Percentiles rank a stretch among this genome's conserved stretches.
Evolutionary conservation across 2,888 invertebrate genomes (phyloP).

Genomic region (Callosobruchus maculatus): DNA sequence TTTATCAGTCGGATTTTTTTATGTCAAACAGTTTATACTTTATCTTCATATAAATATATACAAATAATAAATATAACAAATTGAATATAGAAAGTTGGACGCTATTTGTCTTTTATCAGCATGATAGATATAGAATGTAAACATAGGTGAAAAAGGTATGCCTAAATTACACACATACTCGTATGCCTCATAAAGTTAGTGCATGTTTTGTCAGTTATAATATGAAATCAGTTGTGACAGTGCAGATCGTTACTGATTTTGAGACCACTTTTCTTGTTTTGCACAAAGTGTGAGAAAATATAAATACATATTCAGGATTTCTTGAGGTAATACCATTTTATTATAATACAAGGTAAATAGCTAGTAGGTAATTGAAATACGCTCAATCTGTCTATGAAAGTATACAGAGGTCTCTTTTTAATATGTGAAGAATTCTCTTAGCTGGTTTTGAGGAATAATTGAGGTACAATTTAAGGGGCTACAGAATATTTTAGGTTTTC

Average conservation of each 20-base stretch:
- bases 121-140: neutral
- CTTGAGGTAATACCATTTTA: no score
- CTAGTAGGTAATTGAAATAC: neutral
- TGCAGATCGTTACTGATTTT: neutral
- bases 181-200: neutral
- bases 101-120: neutral
- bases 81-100: neutral
- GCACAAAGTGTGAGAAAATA: neutral
- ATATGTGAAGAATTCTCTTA: no score
- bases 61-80: neutral
- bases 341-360: neutral
- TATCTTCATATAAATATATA: no score
- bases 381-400: no score
- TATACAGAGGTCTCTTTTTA: no score
- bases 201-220: neutral
- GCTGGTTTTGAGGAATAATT: no score
- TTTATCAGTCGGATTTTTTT: no score
- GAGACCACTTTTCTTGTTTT: neutral
- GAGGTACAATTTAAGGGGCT: no score
- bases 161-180: neutral
- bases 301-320: neutral
- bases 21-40: no score
- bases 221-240: neutral
- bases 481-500: no score
- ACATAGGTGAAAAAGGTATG: neutral